A percentile compares a stretch with the other conserved stretches of the same genome.
phyloP scores from a whole-genome alignment of 2,888 invertebrate species.

The Parnassius orleans region DNA sequence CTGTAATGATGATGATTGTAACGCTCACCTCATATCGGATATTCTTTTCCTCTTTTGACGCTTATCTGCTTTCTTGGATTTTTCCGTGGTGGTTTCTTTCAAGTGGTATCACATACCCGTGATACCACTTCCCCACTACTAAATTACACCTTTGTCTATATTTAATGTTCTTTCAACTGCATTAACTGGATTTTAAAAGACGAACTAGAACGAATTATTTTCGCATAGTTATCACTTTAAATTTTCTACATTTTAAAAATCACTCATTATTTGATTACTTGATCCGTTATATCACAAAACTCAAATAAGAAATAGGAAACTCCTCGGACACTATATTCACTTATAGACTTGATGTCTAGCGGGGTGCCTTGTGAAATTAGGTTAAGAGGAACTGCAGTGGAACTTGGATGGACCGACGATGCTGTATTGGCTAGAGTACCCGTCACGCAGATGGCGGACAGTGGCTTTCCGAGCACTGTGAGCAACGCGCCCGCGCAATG shows the following conservation, averaged over 20 bases:
- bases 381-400: background rate
- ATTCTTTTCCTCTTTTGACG: constrained; percentile 66
- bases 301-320: too few relatives aligned
- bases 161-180: background rate
- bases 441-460: constrained; percentile 37
- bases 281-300: background rate
- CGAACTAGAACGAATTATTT: background rate
- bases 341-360: background rate
- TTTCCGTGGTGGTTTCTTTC: constrained; percentile 62
- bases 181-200: background rate
- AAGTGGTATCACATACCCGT: constrained; percentile 75
- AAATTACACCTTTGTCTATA: constrained; percentile 14
- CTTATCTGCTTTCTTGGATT: constrained; percentile 56
- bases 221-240: constrained; percentile 1
- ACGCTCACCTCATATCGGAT: constrained; percentile 72
- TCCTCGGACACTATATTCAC: background rate
- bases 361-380: background rate
- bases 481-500: constrained; percentile 53
- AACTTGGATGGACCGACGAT: constrained; percentile 2
- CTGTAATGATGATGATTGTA: background rate
- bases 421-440: constrained; percentile 12
- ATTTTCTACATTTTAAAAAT: background rate
- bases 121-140: constrained; percentile 57
- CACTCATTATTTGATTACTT: background rate
- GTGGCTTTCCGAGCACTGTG: constrained; percentile 60